These are phyloP conservation scores for Eubasilissa regina DNA, from an alignment of 1,140 invertebrate genomes.

Conservation along the genomic window DNA sequence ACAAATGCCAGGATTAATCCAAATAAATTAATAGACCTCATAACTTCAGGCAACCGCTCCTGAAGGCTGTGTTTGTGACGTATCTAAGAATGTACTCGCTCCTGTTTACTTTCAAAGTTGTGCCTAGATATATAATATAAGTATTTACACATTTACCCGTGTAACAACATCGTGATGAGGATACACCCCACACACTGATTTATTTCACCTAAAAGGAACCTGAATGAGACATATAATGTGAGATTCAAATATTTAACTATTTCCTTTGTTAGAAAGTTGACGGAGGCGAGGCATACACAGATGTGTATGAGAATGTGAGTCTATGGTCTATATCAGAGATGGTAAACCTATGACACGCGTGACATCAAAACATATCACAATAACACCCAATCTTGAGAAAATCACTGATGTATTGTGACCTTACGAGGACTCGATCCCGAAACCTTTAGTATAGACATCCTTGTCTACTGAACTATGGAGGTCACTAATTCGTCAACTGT, in stretches of 20 bases:
- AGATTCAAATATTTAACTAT: background rate
- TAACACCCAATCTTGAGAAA: too few relatives aligned
- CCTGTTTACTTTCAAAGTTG: constrained; percentile 5
- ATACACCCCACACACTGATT: background rate
- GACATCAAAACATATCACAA: too few relatives aligned
- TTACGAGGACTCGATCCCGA: too few relatives aligned
- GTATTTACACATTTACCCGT: background rate
- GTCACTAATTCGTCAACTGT: too few relatives aligned
- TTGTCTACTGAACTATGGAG: too few relatives aligned
- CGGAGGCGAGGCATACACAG: background rate
- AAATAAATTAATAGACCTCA: constrained; percentile 25
- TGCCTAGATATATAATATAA: background rate
- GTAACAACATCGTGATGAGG: background rate
- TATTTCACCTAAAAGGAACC: background rate
- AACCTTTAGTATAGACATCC: too few relatives aligned
- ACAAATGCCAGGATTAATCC: constrained; percentile 26
- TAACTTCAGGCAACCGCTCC: constrained; percentile 22
- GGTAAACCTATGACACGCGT: too few relatives aligned
- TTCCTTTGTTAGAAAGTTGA: background rate
- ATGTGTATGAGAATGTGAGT: too few relatives aligned
- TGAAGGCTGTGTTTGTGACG: background rate
- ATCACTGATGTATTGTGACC: too few relatives aligned
- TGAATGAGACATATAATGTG: background rate
- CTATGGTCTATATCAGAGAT: too few relatives aligned
- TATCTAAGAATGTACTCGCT: background rate